phyloP scores from a whole-genome alignment of 2,888 invertebrate genomes.

The Stomorhina lunata region DNA sequence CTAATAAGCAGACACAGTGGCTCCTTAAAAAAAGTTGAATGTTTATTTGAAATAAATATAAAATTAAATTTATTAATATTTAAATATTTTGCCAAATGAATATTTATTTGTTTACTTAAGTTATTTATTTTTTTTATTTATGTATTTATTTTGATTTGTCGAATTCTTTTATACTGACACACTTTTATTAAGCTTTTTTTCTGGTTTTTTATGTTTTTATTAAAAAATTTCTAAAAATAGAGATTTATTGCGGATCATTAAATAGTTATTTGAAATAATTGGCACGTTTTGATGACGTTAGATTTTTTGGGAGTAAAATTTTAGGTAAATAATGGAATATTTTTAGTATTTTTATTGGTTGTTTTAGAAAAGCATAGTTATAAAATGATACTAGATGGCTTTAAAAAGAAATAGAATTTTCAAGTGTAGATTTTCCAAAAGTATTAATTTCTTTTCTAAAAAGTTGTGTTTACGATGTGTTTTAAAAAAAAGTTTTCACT shows the following conservation, averaged over 20 bases:
- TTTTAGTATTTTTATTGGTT: no score
- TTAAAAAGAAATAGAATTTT: no score
- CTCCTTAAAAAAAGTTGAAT: slow-evolving; percentile 32
- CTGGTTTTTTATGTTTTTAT: neutral
- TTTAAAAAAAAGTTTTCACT: no score
- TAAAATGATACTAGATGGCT: no score
- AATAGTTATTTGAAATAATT: neutral
- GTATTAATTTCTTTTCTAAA: no score
- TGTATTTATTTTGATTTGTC: neutral
- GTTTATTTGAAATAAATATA: slow-evolving; percentile 15
- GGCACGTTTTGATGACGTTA: neutral
- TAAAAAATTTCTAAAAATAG: neutral
- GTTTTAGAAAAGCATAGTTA: no score
- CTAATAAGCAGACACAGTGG: slow-evolving; percentile 47
- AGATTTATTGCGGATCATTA: neutral
- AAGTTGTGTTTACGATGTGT: no score
- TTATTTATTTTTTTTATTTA: neutral
- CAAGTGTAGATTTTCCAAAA: no score
- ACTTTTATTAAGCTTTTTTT: slow-evolving; percentile 7
- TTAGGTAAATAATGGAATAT: no score
- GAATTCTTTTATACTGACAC: slow-evolving; percentile 13
- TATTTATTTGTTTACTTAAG: neutral
- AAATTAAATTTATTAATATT: slow-evolving; percentile 1
- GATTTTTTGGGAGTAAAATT: no score
- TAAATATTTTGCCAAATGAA: neutral